These are phyloP conservation scores for Antechinus flavipes DNA, from an alignment of 2,113 vertebrate species.

Conservation along the genomic window DNA sequence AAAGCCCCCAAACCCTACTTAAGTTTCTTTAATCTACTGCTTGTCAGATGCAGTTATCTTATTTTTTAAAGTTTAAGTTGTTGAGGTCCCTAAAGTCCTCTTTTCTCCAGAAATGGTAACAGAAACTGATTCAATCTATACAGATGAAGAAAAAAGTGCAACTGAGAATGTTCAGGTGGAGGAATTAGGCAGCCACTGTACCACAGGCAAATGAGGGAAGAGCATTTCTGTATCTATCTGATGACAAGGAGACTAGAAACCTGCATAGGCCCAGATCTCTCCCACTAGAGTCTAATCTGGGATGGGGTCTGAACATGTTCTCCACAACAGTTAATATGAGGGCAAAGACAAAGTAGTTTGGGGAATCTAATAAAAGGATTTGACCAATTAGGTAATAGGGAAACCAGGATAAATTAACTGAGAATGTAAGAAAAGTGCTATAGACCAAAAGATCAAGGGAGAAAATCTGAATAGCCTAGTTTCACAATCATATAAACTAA, in stretches of 20 bases:
- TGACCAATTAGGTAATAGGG: not conserved
- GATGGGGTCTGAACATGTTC: not conserved
- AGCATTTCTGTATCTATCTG: not conserved
- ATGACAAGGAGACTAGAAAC: not conserved
- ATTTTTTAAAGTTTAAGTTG: not conserved
- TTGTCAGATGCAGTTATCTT: not conserved
- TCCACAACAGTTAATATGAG: not conserved
- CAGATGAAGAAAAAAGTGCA: not conserved
- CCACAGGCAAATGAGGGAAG: not conserved
- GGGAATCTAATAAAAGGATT: not conserved
- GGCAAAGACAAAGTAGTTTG: not conserved
- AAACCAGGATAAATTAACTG: not conserved
- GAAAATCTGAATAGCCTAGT: not conserved
- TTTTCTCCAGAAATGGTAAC: not conserved
- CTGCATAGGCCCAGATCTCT: not conserved
- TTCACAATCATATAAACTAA: not conserved
- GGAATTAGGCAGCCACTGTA: not conserved
- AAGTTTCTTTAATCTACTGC: not conserved
- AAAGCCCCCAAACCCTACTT: not conserved
- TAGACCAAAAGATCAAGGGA: not conserved
- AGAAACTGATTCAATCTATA: not conserved
- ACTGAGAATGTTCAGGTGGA: not conserved
- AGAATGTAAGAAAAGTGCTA: not conserved
- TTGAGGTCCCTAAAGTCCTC: not conserved
- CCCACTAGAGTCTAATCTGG: not conserved